Evolutionary conservation across 1,140 invertebrate species (phyloP).

Genomic region (Aphelenchoides fujianensis): DNA sequence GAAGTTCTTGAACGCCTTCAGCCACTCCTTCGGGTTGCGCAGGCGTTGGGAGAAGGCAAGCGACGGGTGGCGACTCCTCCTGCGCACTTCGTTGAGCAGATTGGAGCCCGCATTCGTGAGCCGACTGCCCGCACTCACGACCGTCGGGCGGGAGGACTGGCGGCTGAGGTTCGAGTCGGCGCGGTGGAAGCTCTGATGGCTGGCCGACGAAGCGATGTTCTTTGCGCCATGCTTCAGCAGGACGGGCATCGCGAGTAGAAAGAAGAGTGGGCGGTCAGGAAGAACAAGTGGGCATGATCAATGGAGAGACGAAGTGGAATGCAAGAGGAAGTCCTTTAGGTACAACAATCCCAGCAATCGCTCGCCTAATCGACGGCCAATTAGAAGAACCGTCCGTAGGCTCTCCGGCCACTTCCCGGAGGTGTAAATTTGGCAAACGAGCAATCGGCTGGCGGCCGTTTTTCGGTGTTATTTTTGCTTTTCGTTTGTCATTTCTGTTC

Average conservation of each 20-base stretch:
- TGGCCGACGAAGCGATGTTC: slow-evolving; percentile 7
- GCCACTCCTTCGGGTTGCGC: slow-evolving; percentile 14
- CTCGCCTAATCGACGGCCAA: no score
- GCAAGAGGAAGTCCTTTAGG: no score
- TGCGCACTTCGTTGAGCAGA: slow-evolving; percentile 1
- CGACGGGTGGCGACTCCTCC: neutral
- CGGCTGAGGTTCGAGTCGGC: slow-evolving; percentile 15
- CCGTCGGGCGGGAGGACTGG: neutral
- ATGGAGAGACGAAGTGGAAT: no score
- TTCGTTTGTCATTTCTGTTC: no score
- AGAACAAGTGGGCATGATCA: no score
- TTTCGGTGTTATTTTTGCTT: neutral
- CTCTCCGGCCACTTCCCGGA: no score
- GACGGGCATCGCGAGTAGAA: slow-evolving; percentile 14
- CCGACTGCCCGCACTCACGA: neutral
- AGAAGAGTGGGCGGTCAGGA: no score
- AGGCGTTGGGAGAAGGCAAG: slow-evolving; percentile 9
- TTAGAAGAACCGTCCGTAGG: no score
- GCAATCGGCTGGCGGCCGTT: no score
- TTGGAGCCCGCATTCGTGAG: neutral
- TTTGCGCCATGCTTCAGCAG: slow-evolving; percentile 20
- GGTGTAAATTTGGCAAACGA: slow-evolving; percentile 1
- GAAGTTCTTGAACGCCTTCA: neutral
- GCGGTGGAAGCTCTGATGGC: neutral
- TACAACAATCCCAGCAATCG: no score